A percentile compares a stretch with the other conserved stretches of the same genome.
phyloP scores from a whole-genome alignment of 1,140 invertebrate genomes.

The Wiebesia pumilae region DNA sequence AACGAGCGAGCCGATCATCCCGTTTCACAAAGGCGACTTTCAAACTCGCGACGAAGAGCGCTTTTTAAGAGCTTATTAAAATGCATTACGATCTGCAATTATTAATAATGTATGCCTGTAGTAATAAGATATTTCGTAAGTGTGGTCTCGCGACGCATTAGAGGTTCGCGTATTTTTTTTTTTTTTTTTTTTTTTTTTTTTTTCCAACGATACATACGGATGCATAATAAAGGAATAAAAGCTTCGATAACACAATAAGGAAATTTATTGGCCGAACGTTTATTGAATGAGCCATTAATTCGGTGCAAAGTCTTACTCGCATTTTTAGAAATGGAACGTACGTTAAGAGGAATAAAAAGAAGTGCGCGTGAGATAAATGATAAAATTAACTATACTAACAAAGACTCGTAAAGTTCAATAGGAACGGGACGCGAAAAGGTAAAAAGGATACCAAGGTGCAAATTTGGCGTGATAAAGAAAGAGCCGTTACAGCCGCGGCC shows the following conservation, averaged over 20 bases:
- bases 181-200: too few relatives aligned
- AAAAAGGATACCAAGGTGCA: slow-evolving; percentile 4
- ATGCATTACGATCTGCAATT: neutral
- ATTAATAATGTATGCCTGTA: neutral
- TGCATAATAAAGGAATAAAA: neutral
- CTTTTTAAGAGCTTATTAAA: slow-evolving; percentile 1
- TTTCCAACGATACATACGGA: too few relatives aligned
- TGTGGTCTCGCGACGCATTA: neutral
- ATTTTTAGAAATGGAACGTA: neutral
- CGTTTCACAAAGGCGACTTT: neutral
- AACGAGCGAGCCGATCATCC: neutral
- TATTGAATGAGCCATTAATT: slow-evolving; percentile 1
- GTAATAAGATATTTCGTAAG: neutral
- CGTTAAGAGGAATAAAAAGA: neutral
- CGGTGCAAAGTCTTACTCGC: neutral
- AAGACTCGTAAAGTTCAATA: neutral
- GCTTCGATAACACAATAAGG: neutral
- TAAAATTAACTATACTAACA: slow-evolving; percentile 20
- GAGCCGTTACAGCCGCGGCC: slow-evolving; percentile 26
- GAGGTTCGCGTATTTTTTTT: too few relatives aligned
- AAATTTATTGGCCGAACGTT: neutral
- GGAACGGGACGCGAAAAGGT: neutral
- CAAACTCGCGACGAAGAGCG: neutral
- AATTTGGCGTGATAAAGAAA: slow-evolving; percentile 37
- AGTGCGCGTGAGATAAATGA: neutral